phyloP scores from a whole-genome alignment of 2,113 vertebrate genomes.

The Marmota monax region DNA sequence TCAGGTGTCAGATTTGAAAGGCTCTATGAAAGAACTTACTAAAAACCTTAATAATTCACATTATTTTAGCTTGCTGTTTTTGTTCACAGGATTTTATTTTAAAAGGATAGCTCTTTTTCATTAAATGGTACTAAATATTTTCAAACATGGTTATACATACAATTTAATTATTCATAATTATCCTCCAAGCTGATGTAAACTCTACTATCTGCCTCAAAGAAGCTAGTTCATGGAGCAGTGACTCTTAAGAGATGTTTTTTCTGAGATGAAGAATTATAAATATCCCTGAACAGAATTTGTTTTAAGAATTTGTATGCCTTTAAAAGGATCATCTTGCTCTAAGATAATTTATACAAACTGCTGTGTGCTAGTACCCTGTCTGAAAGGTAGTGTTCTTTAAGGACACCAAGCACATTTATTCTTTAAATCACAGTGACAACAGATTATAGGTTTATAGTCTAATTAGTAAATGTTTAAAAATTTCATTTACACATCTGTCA shows the following conservation, averaged over 20 bases:
- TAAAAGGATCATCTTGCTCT: not conserved
- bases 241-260: not conserved
- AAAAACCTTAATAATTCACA: not conserved
- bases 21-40: not conserved
- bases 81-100: conserved; percentile 24
- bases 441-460: conserved; percentile 78
- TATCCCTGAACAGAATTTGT: not conserved
- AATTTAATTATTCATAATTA: not conserved
- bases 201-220: not conserved
- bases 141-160: not conserved
- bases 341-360: not conserved
- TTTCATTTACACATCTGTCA: conserved; percentile 83
- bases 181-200: not conserved
- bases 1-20: conserved; percentile 17
- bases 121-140: not conserved
- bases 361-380: not conserved
- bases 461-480: conserved; percentile 84
- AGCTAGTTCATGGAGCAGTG: not conserved
- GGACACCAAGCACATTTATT: not conserved
- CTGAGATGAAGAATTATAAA: not conserved
- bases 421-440: conserved; percentile 83
- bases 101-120: not conserved
- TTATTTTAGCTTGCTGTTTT: not conserved
- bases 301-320: not conserved
- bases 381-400: not conserved